Evolutionary conservation across 1,140 invertebrate genomes (phyloP).

Genomic region (Drosophila rhopaloa): DNA sequence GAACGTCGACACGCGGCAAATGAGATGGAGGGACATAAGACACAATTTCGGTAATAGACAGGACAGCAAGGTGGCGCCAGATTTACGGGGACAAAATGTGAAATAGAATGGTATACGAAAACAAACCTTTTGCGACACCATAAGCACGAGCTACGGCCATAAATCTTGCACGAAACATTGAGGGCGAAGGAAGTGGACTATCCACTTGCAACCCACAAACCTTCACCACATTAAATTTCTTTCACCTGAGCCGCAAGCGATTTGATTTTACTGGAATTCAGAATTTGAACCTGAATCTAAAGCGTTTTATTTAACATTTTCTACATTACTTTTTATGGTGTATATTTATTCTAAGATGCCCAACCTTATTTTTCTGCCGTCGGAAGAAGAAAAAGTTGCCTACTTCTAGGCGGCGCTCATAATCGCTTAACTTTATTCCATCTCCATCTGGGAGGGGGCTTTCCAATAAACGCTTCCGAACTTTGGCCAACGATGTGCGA

Average conservation of each 20-base stretch:
- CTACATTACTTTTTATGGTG: slow-evolving; percentile 53
- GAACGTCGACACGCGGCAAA: slow-evolving; percentile 16
- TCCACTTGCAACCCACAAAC: slow-evolving; percentile 12
- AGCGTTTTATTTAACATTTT: slow-evolving; percentile 45
- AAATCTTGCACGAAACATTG: slow-evolving; percentile 32
- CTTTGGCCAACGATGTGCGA: slow-evolving; percentile 76
- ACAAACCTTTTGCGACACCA: slow-evolving; percentile 45
- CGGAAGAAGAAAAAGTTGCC: slow-evolving; percentile 41
- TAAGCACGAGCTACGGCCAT: slow-evolving; percentile 40
- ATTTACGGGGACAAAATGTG: slow-evolving; percentile 49
- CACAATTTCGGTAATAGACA: slow-evolving; percentile 65
- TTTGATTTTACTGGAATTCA: slow-evolving; percentile 18
- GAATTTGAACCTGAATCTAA: slow-evolving; percentile 17
- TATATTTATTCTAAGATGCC: slow-evolving; percentile 55
- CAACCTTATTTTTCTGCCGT: neutral
- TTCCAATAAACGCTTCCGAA: slow-evolving; percentile 73
- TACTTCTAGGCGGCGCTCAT: slow-evolving; percentile 65
- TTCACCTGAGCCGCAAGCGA: slow-evolving; percentile 8
- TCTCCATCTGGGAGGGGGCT: slow-evolving; percentile 13
- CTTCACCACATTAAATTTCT: slow-evolving; percentile 25
- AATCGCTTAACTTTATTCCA: slow-evolving; percentile 60
- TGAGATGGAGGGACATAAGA: slow-evolving; percentile 14
- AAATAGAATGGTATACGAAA: slow-evolving; percentile 40
- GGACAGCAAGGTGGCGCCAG: slow-evolving; percentile 68
- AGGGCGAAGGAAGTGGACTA: slow-evolving; percentile 11